A percentile compares a stretch with the other conserved stretches of the same genome.
phyloP scores from a whole-genome alignment of 2,113 vertebrate genomes.

The Ibidorhyncha struthersii region DNA sequence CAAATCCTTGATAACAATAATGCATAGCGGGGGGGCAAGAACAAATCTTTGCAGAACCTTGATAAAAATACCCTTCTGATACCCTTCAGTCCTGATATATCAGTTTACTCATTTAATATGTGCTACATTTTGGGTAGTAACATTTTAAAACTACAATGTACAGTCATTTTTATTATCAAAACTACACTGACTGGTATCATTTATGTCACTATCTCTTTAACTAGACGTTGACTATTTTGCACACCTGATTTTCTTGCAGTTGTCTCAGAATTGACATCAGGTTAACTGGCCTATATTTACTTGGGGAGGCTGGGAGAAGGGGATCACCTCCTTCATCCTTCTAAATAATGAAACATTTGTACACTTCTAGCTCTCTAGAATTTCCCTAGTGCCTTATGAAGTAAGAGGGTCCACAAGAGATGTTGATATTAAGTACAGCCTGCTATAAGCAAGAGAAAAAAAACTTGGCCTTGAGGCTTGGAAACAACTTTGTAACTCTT shows the following conservation, averaged over 20 bases:
- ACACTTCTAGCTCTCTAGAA: not conserved
- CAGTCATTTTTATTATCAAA: not conserved
- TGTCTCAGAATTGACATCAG: not conserved
- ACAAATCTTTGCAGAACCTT: not conserved
- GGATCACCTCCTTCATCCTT: not conserved
- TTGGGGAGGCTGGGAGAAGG: not conserved
- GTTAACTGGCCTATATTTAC: not conserved
- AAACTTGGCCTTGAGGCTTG: not conserved
- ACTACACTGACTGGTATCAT: not conserved
- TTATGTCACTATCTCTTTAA: not conserved
- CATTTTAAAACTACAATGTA: not conserved
- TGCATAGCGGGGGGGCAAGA: not conserved
- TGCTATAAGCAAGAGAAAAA: not conserved
- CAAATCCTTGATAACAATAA: not conserved
- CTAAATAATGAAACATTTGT: not conserved
- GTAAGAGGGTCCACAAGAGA: not conserved
- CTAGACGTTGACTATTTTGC: not conserved
- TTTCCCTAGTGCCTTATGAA: not conserved
- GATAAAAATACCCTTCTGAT: not conserved
- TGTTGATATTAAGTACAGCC: not conserved
- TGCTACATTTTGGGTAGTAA: not conserved
- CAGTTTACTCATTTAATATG: not conserved
- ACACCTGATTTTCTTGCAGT: not conserved
- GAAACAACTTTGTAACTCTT: not conserved
- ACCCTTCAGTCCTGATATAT: not conserved